Evolutionary conservation across 2,888 invertebrate genomes (phyloP).

Genomic region (Zonitis immaculata): DNA sequence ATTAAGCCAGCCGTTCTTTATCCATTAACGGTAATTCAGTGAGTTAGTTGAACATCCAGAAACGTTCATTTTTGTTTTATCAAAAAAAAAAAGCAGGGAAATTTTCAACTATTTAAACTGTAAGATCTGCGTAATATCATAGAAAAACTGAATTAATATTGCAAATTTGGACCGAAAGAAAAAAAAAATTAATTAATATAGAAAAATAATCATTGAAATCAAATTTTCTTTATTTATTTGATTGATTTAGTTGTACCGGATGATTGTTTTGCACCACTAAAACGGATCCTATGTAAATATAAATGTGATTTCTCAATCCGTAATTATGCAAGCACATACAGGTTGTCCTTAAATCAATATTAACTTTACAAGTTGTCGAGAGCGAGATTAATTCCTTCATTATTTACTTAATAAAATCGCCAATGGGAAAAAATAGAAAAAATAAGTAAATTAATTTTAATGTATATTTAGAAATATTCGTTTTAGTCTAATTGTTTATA

Average conservation of each 20-base stretch:
- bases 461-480: no score
- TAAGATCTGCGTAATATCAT: neutral
- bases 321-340: slow-evolving; percentile 6
- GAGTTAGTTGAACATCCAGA: no score
- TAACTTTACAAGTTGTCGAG: slow-evolving; percentile 4
- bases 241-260: no score
- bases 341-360: slow-evolving; percentile 5
- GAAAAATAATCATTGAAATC: neutral
- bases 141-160: neutral
- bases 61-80: no score
- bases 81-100: neutral
- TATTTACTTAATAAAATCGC: neutral
- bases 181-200: neutral
- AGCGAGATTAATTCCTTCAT: neutral
- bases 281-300: slow-evolving; percentile 6
- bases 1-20: neutral
- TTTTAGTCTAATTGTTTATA: no score
- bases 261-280: neutral
- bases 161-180: neutral
- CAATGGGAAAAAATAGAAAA: no score
- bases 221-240: neutral
- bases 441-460: no score
- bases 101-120: neutral
- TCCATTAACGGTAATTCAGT: neutral
- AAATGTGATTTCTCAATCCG: slow-evolving; percentile 6